These are phyloP conservation scores for Hyalella azteca DNA, from an alignment of 2,888 invertebrate species.

Conservation along the genomic window DNA sequence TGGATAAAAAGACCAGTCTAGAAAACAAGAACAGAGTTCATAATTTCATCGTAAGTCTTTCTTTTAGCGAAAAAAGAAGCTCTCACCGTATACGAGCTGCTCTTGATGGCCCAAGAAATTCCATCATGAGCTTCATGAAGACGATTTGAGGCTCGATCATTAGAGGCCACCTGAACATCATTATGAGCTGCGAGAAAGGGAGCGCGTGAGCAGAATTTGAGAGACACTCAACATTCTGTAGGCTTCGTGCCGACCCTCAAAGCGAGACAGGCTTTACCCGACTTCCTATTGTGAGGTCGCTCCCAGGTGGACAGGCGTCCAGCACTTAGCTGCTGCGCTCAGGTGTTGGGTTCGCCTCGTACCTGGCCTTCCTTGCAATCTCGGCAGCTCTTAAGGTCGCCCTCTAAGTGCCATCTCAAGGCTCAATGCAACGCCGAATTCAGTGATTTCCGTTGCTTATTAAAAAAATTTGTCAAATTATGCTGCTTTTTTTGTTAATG, in stretches of 20 bases:
- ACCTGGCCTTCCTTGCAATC: no score
- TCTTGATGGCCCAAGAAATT: background rate
- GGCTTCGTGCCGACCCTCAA: background rate
- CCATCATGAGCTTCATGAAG: constrained; percentile 21
- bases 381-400: no score
- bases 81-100: constrained; percentile 27
- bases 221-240: constrained; percentile 5
- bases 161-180: constrained; percentile 32
- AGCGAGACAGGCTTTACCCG: background rate
- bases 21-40: background rate
- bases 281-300: background rate
- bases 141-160: constrained; percentile 18
- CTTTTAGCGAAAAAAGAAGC: background rate
- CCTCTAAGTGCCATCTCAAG: no score
- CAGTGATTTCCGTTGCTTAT: no score
- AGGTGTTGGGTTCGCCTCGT: no score
- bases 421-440: no score
- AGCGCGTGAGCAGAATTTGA: constrained; percentile 31
- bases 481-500: no score
- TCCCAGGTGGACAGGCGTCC: background rate
- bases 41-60: background rate
- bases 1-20: background rate
- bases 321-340: no score
- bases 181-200: constrained; percentile 18
- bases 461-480: no score